Base-by-base conservation (phyloP, 2,888 invertebrate species). In the Calliopum simillimum region DNA sequence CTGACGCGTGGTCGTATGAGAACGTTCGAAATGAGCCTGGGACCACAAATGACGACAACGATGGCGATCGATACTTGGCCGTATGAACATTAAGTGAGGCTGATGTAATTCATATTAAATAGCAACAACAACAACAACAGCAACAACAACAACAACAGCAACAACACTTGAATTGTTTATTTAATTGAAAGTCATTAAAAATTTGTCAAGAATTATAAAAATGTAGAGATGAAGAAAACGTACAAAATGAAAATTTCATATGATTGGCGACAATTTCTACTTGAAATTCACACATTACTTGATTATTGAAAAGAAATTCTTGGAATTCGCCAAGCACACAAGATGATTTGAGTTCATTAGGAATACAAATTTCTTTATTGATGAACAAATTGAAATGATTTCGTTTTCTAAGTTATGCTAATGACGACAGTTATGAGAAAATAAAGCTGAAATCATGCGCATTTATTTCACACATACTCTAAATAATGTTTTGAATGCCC, bases 151-250 rank as follows among this genome's bases (percentile, higher is more conserved):
- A 25, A 56, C 56, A 23, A 23, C 56, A 25, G 25, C 12, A 53
- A 53, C n/a, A 44, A 19, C 41, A 13, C 41, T 43, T 25, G 41
- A 67, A 67, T 67, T 58, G 66, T 67, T 67, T 56, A 58, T 47
- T 67, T 56, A 67, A 67, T 47, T 67, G 58, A 33, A 58, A 67
- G 66, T 58, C 66, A 67, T 67, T 67, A 67, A 67, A 67, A 58
- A 67, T 47, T 47, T 63, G n/a, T 51, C 33, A 33, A 25, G 51
- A 62, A 62, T 47, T 47, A 23, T 59, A 33, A 56, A 56, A 23
- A 25, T 56, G n/a, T 56, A 56, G 5, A 21, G 4, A 33, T n/a
- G 33, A 2, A 33, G 8, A 33, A 8, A 33, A 8, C 8, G 8
- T 33, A 33, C n/a, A n/a, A n/a, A n/a, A n/a, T n/a, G n/a, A n/a